These are phyloP conservation scores for Protaetia brevitarsis DNA, from an alignment of 1,140 invertebrate species.

Conservation along the genomic window DNA sequence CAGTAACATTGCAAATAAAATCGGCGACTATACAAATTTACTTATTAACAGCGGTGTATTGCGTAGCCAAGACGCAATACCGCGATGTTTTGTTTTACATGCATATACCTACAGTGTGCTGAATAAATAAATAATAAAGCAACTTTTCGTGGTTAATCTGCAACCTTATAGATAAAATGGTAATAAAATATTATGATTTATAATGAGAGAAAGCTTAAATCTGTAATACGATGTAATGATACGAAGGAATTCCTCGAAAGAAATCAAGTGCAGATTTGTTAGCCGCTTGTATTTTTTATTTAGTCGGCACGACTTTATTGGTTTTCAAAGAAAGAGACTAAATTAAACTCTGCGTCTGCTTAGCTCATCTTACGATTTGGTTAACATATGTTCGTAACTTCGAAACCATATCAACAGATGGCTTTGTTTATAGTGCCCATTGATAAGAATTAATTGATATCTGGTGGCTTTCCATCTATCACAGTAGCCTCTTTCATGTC, in stretches of 20 bases:
- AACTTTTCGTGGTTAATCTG: neutral
- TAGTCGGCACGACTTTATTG: neutral
- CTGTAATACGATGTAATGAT: too few relatives aligned
- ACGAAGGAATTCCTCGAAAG: too few relatives aligned
- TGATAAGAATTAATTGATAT: constrained; percentile 23
- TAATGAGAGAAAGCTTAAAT: too few relatives aligned
- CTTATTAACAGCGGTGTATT: neutral
- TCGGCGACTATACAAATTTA: neutral
- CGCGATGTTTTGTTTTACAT: neutral
- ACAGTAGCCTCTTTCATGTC: constrained; percentile 21
- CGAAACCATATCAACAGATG: neutral
- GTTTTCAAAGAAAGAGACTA: neutral
- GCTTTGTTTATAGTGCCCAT: constrained; percentile 9
- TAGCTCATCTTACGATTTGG: constrained; percentile 12
- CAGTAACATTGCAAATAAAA: neutral
- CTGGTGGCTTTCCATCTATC: constrained; percentile 15
- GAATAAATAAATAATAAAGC: neutral
- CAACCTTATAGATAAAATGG: too few relatives aligned
- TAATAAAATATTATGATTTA: too few relatives aligned
- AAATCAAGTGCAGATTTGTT: neutral
- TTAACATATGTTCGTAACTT: neutral
- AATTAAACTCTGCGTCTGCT: neutral
- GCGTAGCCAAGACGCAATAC: neutral
- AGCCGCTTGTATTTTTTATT: neutral
- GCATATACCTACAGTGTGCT: neutral